Percentiles rank a stretch among this genome's conserved stretches.
These are phyloP conservation scores for Dascyllus trimaculatus DNA, from an alignment of 2,113 vertebrate genomes.

Conservation along the genomic window DNA sequence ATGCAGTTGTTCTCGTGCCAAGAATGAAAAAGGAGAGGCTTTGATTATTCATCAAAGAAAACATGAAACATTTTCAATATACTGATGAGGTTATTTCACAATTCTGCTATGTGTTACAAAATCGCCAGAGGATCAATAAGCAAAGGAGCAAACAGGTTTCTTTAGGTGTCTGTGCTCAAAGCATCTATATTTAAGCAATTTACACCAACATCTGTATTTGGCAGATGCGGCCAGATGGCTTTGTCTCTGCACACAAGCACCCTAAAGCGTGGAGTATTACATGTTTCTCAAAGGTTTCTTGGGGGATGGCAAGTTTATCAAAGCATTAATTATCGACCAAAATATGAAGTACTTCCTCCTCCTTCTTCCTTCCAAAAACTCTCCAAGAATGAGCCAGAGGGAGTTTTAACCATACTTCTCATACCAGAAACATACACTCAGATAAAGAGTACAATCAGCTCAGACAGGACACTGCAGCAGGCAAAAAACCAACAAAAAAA, in stretches of 20 bases:
- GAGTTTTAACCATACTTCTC: slow-evolving; percentile 16
- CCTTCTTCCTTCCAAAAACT: not conserved
- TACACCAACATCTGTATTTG: not conserved
- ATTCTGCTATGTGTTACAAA: not conserved
- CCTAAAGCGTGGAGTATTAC: not conserved
- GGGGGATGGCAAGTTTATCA: not conserved
- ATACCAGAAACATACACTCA: slow-evolving; percentile 16
- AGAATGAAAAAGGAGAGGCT: not conserved
- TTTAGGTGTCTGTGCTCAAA: not conserved
- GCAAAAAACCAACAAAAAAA: not conserved
- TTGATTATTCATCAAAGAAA: not conserved
- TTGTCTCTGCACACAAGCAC: not conserved
- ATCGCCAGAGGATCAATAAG: not conserved
- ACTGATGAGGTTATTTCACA: too few species aligned
- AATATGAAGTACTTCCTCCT: not conserved
- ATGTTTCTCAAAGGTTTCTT: not conserved
- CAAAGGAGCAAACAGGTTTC: not conserved
- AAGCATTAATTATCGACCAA: not conserved
- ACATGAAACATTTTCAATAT: too few species aligned
- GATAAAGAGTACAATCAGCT: slow-evolving; percentile 1
- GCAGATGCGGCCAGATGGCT: not conserved
- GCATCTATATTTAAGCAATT: not conserved
- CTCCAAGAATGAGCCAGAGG: not conserved
- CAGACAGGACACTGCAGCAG: not conserved
- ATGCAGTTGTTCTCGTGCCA: not conserved